Conservation (phyloP, 2,113 vertebrate species). For the Microtus oregoni region DNA sequence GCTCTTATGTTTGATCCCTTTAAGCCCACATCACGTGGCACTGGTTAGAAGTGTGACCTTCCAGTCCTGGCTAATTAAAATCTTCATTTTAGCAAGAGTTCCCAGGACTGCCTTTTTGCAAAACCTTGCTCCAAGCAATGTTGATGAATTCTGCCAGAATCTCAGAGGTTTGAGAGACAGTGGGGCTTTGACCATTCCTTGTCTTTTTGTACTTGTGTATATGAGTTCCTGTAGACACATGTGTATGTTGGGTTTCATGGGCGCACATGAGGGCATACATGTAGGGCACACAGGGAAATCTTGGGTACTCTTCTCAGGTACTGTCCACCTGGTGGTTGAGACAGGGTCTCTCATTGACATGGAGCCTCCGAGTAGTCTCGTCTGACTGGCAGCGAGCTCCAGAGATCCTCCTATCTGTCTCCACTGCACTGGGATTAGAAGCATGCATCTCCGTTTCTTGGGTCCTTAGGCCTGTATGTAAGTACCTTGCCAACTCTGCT, state of each 20-base stretch:
- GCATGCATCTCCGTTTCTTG: too few relatives aligned
- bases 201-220: background rate
- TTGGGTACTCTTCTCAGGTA: background rate
- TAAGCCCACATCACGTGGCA: background rate
- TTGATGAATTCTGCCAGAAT: background rate
- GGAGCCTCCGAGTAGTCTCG: background rate
- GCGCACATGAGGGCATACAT: too few relatives aligned
- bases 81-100: background rate
- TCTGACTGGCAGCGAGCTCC: fast-evolving
- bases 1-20: background rate
- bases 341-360: too few relatives aligned
- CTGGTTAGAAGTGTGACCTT: background rate
- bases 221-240: too few relatives aligned
- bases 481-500: too few relatives aligned
- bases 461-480: background rate
- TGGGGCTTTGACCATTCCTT: background rate
- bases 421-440: background rate
- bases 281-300: too few relatives aligned
- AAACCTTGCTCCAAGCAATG: background rate
- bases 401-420: background rate
- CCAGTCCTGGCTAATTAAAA: background rate
- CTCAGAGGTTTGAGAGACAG: background rate
- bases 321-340: background rate
- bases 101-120: background rate
- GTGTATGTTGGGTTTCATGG: background rate